phyloP scores from a whole-genome alignment of 1,140 invertebrate species.

The Pogonomyrmex californicus region DNA sequence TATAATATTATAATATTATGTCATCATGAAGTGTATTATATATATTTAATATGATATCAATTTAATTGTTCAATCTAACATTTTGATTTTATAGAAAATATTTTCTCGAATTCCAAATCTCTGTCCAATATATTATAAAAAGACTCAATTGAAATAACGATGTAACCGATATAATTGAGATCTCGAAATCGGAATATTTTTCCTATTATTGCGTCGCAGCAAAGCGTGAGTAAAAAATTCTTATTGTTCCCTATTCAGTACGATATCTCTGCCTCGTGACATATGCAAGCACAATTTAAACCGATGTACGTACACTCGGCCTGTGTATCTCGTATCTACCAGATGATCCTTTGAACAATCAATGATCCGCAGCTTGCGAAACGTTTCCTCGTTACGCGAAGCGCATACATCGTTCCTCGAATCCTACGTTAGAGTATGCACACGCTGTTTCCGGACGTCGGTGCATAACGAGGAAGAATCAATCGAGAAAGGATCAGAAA shows the following conservation, averaged over 20 bases:
- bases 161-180: neutral
- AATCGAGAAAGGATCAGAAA: neutral
- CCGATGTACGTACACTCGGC: constrained; percentile 59
- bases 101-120: neutral
- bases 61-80: neutral
- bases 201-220: neutral
- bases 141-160: neutral
- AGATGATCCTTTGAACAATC: constrained; percentile 73
- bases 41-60: neutral
- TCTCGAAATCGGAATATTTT: neutral
- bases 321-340: constrained; percentile 47
- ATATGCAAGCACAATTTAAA: constrained; percentile 69
- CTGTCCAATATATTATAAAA: neutral
- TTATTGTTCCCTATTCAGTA: neutral
- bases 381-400: constrained; percentile 54
- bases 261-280: neutral
- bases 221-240: neutral
- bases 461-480: neutral
- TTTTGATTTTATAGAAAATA: neutral
- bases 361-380: constrained; percentile 68
- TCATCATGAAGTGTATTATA: neutral
- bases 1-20: neutral
- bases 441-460: neutral
- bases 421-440: neutral
- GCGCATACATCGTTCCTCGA: constrained; percentile 55